A percentile compares a stretch with the other conserved stretches of the same genome.
Evolutionary conservation across 1,140 invertebrate species (phyloP).

Genomic region (Apolygus lucorum): DNA sequence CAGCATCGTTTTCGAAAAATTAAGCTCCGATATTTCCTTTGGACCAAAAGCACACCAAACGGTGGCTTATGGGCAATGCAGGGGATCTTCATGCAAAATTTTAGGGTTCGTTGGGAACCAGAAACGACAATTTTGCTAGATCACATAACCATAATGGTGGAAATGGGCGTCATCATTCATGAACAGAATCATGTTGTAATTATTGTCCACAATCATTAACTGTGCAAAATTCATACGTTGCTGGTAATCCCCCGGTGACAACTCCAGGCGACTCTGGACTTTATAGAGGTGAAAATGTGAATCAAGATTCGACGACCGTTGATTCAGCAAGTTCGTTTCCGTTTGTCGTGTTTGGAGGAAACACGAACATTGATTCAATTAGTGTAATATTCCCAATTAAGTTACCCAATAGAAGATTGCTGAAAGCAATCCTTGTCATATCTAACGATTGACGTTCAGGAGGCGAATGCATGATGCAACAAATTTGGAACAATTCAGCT

Average conservation of each 20-base stretch:
- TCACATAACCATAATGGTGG: background rate
- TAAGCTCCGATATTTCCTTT: too few relatives aligned
- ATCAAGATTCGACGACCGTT: background rate
- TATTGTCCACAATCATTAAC: background rate
- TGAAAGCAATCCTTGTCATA: too few relatives aligned
- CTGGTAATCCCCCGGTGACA: background rate
- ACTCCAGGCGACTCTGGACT: background rate
- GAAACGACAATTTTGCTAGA: background rate
- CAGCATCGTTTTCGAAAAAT: background rate
- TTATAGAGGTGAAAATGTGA: background rate
- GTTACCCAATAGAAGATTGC: too few relatives aligned
- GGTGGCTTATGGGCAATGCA: background rate
- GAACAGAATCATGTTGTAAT: too few relatives aligned
- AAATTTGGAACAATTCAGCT: too few relatives aligned
- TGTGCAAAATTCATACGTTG: background rate
- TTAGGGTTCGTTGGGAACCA: background rate
- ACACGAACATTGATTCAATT: too few relatives aligned
- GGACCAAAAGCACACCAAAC: background rate
- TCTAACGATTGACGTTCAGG: too few relatives aligned
- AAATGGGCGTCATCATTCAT: background rate
- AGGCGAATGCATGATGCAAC: too few relatives aligned
- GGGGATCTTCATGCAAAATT: background rate
- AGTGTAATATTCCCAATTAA: too few relatives aligned
- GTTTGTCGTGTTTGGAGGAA: too few relatives aligned
- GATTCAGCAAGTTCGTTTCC: too few relatives aligned